A percentile compares a stretch with the other conserved stretches of the same genome.
Conservation (phyloP, 2,113 vertebrate species). For the Halichoerus grypus region DNA sequence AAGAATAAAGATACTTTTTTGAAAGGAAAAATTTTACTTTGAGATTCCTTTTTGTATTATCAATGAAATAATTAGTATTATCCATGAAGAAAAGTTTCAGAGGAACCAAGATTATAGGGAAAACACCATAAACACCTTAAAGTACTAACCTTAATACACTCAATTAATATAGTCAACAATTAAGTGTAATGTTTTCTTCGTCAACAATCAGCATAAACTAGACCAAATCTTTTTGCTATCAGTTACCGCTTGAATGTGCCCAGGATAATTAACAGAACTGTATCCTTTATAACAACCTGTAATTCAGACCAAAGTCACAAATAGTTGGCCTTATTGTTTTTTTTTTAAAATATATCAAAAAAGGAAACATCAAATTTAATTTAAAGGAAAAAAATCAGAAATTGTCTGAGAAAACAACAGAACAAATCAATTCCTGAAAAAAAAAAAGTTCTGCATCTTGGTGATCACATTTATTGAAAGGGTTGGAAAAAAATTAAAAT, state of each 20-base stretch:
- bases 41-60: not conserved
- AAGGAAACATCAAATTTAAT: no score
- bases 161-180: not conserved
- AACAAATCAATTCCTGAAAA: no score
- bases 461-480: no score
- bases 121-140: not conserved
- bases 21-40: not conserved
- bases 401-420: no score
- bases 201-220: not conserved
- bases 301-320: conserved; percentile 28
- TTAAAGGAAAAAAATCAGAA: no score
- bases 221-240: not conserved
- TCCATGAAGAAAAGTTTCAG: conserved; percentile 8
- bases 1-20: not conserved
- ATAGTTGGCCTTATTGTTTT: not conserved
- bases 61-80: conserved; percentile 2
- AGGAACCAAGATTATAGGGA: not conserved
- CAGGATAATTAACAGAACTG: not conserved
- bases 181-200: not conserved
- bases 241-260: not conserved
- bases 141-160: not conserved
- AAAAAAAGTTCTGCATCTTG: no score
- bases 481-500: no score
- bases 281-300: not conserved
- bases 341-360: no score